These are phyloP conservation scores for Phaenicophaeus curvirostris DNA, from an alignment of 2,797 vertebrate genomes.

Conservation along the genomic window DNA sequence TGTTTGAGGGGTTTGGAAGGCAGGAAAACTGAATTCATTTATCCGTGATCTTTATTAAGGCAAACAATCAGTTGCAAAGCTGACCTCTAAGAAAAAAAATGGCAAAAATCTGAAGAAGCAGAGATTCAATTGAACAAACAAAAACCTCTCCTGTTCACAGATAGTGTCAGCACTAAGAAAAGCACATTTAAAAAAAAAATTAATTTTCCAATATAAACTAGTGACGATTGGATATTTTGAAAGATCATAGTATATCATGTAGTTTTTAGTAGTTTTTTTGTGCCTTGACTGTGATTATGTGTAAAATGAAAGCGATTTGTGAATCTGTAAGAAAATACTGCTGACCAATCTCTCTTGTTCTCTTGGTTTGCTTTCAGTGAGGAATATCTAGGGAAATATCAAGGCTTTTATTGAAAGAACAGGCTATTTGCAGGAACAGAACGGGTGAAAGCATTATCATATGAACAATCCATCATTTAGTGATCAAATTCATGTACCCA, in stretches of 20 bases:
- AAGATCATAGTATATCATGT: background rate
- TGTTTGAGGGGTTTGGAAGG: background rate
- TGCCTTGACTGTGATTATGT: background rate
- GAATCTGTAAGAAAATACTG: background rate
- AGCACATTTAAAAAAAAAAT: background rate
- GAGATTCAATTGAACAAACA: background rate
- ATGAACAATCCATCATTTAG: background rate
- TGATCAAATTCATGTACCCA: background rate
- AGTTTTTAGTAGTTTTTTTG: background rate
- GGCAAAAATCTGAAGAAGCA: background rate
- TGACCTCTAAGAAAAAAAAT: background rate
- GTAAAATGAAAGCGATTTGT: background rate
- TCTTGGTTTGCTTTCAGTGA: slow-evolving; percentile 1
- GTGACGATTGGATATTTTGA: background rate
- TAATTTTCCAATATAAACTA: background rate
- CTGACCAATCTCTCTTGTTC: background rate
- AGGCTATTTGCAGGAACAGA: background rate
- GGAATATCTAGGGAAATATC: background rate
- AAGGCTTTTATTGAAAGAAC: background rate
- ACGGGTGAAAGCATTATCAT: background rate
- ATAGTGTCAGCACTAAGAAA: background rate
- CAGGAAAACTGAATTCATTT: background rate
- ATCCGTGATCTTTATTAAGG: background rate
- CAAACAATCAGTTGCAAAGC: background rate
- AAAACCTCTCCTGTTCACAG: background rate